Conservation (phyloP, 1,140 invertebrate genomes). For the Zelostemma sp. region DNA sequence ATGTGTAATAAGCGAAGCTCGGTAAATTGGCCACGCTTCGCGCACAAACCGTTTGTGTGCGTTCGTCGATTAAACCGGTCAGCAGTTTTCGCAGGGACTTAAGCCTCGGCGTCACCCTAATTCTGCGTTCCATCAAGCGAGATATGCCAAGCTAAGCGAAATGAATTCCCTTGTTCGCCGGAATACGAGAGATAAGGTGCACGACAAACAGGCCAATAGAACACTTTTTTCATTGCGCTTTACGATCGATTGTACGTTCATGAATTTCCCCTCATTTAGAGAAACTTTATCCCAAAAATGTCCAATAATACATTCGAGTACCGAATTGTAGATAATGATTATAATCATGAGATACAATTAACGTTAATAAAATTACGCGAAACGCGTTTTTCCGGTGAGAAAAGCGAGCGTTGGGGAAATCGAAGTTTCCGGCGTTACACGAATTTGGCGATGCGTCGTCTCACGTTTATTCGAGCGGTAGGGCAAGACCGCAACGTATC, state of each 20-base stretch:
- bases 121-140: slow-evolving; percentile 5
- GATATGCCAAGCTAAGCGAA: slow-evolving; percentile 8
- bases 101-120: slow-evolving; percentile 14
- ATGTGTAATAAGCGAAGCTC: background rate
- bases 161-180: background rate
- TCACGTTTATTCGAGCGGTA: slow-evolving; percentile 44
- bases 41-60: slow-evolving; percentile 25
- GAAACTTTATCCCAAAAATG: too few species aligned
- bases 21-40: slow-evolving; percentile 28
- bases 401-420: too few species aligned
- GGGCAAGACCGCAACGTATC: slow-evolving; percentile 59
- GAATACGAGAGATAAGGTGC: slow-evolving; percentile 11
- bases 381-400: too few species aligned
- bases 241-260: too few species aligned
- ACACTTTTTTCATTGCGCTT: slow-evolving; percentile 3
- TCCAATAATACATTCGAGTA: too few species aligned
- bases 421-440: too few species aligned
- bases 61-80: slow-evolving; percentile 31
- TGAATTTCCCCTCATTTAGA: too few species aligned
- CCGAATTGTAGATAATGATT: too few species aligned
- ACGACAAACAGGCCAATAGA: slow-evolving; percentile 8
- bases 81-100: slow-evolving; percentile 28
- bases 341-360: too few species aligned
- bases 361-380: too few species aligned
- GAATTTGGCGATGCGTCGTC: slow-evolving; percentile 55